Evolutionary conservation across 2,888 invertebrate genomes (phyloP).

Genomic region (Meteorus cinctellus): DNA sequence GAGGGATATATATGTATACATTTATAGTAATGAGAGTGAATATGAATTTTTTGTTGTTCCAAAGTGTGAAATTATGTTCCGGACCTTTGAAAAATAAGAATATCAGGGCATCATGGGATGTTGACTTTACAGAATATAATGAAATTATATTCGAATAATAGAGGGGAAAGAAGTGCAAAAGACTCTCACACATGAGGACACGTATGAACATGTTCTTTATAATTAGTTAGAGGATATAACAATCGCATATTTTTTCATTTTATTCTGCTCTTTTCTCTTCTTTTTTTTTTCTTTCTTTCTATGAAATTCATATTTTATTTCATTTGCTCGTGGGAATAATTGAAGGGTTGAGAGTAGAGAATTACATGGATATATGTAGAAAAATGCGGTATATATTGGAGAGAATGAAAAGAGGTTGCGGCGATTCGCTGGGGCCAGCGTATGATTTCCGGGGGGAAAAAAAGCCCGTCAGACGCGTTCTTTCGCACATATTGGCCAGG

Average conservation of each 20-base stretch:
- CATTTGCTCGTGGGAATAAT: background rate
- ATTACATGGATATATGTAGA: background rate
- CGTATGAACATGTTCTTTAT: background rate
- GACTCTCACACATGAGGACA: background rate
- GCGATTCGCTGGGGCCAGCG: slow-evolving; percentile 15
- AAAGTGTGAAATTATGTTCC: slow-evolving; percentile 28
- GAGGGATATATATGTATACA: slow-evolving; percentile 15
- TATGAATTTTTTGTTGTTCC: slow-evolving; percentile 15
- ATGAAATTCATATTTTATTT: slow-evolving; percentile 10
- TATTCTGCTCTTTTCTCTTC: background rate
- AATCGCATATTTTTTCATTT: background rate
- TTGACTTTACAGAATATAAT: slow-evolving; percentile 22
- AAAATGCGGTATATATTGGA: background rate
- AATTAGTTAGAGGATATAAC: background rate
- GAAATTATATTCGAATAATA: slow-evolving; percentile 15
- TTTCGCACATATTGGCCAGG: slow-evolving; percentile 51
- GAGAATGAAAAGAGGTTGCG: slow-evolving; percentile 8
- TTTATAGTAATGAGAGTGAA: background rate
- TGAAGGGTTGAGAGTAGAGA: background rate
- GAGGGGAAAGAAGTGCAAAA: background rate
- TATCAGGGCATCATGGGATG: background rate
- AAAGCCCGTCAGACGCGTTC: slow-evolving; percentile 49
- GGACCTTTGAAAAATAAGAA: background rate
- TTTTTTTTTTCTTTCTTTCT: background rate
- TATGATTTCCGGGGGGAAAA: slow-evolving; percentile 31